Evolutionary conservation across 2,797 vertebrate genomes (phyloP).

Genomic region (Tachyglossus aculeatus): DNA sequence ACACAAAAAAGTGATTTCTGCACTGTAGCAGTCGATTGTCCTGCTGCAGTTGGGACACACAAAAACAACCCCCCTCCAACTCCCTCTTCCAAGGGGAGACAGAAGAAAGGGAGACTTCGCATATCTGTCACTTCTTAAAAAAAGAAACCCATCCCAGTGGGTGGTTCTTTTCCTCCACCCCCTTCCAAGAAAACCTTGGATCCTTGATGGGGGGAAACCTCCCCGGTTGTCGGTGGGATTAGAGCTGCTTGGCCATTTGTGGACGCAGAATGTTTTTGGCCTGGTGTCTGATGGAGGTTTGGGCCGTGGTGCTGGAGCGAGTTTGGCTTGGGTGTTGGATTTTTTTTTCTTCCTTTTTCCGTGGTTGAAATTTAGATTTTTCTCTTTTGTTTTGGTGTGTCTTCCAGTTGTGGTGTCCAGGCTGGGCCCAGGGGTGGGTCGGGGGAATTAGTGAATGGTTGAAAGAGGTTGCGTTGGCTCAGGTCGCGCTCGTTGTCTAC

Average conservation of each 20-base stretch:
- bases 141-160: conserved; percentile 35
- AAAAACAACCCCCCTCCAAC: conserved; percentile 66
- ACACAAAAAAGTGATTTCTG: conserved; percentile 64
- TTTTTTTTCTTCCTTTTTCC: not conserved
- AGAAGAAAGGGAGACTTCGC: conserved; percentile 58
- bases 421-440: too few species aligned
- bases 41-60: conserved; percentile 51
- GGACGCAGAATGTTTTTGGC: conserved; percentile 44
- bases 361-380: conserved; percentile 39
- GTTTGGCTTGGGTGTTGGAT: conserved; percentile 34
- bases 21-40: conserved; percentile 52
- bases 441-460: too few species aligned
- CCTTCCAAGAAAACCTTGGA: conserved; percentile 45
- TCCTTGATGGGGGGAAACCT: conserved; percentile 54
- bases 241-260: conserved; percentile 47
- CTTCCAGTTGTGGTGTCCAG: conserved; percentile 9
- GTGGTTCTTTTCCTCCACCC: conserved; percentile 30
- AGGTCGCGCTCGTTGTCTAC: conserved; percentile 25
- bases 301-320: conserved; percentile 48
- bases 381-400: conserved; percentile 26
- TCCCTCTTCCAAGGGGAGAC: conserved; percentile 55
- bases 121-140: conserved; percentile 57
- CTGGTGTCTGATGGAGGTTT: conserved; percentile 42
- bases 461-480: conserved; percentile 50
- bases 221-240: conserved; percentile 53